These are phyloP conservation scores for Adelphocoris suturalis DNA, from an alignment of 2,888 invertebrate genomes.

Conservation along the genomic window DNA sequence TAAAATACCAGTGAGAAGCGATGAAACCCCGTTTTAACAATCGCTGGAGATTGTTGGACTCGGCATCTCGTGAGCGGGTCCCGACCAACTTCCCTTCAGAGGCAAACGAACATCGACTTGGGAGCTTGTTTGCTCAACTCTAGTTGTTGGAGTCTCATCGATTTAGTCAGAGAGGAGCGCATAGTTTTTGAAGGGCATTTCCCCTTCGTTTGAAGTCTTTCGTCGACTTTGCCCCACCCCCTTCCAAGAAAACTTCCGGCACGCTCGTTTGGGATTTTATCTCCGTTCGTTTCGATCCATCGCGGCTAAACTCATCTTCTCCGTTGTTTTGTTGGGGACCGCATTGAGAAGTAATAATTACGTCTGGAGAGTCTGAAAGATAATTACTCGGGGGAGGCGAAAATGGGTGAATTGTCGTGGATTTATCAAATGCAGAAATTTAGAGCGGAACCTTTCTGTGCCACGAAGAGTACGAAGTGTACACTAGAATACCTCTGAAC, in stretches of 20 bases:
- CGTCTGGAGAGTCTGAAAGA: no score
- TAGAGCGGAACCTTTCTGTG: no score
- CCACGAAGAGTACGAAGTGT: no score
- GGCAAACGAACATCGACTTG: background rate
- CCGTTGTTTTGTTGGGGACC: no score
- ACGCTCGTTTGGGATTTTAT: background rate
- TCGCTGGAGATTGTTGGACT: background rate
- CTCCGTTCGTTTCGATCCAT: background rate
- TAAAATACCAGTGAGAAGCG: no score
- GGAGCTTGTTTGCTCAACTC: background rate
- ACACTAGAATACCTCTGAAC: no score
- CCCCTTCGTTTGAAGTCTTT: slow-evolving; percentile 27
- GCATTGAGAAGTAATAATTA: no score
- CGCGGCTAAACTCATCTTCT: no score
- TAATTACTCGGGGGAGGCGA: no score
- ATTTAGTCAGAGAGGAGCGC: background rate
- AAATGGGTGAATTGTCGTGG: no score
- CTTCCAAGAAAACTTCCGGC: background rate
- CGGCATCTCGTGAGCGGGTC: background rate
- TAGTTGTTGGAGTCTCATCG: slow-evolving; percentile 12
- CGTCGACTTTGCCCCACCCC: background rate
- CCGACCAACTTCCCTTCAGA: background rate
- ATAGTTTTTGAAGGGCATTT: background rate
- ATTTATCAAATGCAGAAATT: no score
- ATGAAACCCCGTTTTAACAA: background rate